Percentiles rank a stretch among this genome's conserved stretches.
Evolutionary conservation across 2,888 invertebrate species (phyloP).

Genomic region (Oscheius sp.): DNA sequence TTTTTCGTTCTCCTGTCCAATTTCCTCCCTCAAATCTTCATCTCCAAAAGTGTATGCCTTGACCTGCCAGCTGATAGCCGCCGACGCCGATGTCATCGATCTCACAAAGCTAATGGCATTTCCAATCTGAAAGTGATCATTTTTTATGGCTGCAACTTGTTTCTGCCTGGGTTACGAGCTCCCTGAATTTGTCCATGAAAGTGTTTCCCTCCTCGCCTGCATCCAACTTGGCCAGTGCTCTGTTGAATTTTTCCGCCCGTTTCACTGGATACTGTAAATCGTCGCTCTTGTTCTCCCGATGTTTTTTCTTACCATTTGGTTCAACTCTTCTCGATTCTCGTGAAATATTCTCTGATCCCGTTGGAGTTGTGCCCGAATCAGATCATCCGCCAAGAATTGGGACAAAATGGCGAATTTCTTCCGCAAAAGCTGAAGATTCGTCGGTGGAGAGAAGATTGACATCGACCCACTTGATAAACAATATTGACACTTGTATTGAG

Average conservation of each 20-base stretch:
- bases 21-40: conserved; percentile 27
- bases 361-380: conserved; percentile 91
- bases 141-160: neutral
- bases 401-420: conserved; percentile 93
- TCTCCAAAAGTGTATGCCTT: conserved; percentile 39
- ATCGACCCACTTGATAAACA: conserved; percentile 82
- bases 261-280: conserved; percentile 81
- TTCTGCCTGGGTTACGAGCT: conserved; percentile 89
- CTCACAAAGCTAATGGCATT: conserved; percentile 96
- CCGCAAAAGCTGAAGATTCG: conserved; percentile 77
- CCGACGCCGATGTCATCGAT: conserved; percentile 87
- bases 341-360: conserved; percentile 83
- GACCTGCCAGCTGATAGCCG: conserved; percentile 38
- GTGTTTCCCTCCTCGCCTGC: conserved; percentile 85
- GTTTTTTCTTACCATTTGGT: conserved; percentile 77
- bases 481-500: conserved; percentile 74
- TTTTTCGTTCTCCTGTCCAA: conserved; percentile 1
- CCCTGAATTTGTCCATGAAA: conserved; percentile 91
- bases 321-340: conserved; percentile 81
- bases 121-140: conserved; percentile 73
- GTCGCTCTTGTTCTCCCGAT: neutral
- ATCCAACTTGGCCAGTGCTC: conserved; percentile 88
- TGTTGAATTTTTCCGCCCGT: conserved; percentile 91
- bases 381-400: conserved; percentile 96
- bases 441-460: no score